These are phyloP conservation scores for Diceros bicornis DNA, from an alignment of 2,797 vertebrate species.

Conservation along the genomic window DNA sequence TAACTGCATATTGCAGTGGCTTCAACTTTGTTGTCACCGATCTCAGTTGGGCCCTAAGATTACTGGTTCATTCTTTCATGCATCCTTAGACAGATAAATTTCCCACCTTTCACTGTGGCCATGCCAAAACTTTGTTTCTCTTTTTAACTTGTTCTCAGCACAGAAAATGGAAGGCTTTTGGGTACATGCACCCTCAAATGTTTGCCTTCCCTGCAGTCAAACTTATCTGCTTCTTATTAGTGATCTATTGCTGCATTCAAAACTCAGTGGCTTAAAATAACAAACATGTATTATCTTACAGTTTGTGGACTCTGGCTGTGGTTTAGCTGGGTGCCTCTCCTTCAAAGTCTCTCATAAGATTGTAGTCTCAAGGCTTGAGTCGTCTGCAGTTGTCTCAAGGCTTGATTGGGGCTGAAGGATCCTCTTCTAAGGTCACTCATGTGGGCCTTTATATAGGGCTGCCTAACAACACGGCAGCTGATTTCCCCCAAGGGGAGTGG, in stretches of 20 bases:
- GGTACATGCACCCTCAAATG: neutral
- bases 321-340: neutral
- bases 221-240: neutral
- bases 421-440: neutral
- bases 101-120: neutral
- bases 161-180: neutral
- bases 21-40: neutral
- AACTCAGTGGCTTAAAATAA: neutral
- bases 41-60: neutral
- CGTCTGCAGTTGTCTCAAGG: no score
- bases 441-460: neutral
- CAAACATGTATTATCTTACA: neutral
- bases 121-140: neutral
- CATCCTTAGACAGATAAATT: neutral
- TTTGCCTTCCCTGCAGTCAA: neutral
- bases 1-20: neutral
- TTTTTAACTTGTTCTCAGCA: slow-evolving; percentile 40
- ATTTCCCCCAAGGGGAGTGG: neutral
- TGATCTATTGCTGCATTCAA: neutral
- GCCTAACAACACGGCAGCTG: neutral
- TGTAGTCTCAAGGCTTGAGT: neutral
- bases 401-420: neutral
- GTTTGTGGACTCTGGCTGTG: neutral
- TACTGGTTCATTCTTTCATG: neutral
- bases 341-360: neutral